Evolutionary conservation across 2,113 vertebrate genomes (phyloP), one percentile per base, ranked within the genome.

Genomic region (Semicossyphus pulcher): DNA sequence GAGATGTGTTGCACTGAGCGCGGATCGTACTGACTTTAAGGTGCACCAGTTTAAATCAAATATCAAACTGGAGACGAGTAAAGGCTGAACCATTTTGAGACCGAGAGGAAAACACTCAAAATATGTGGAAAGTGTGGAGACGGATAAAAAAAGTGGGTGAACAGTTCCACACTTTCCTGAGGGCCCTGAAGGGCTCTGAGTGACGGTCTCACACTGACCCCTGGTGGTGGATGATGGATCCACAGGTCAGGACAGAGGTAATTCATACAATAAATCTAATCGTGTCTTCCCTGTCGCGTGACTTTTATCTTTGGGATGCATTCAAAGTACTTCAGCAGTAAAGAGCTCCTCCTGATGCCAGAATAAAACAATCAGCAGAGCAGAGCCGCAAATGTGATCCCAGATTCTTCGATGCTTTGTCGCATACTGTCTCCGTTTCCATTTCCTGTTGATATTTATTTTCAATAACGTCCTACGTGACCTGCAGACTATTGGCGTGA

Each of bases 141-240:
- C 5, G 45, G 49, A 72, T n/a, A 23, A 20, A 56, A 64, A 49
- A 10, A 51, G 31, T 52, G 14, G 37, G 25, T 28, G 45, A 44
- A 52, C 49, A 48, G 56, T 61, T 76, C 79, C 67, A 85, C 41
- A 47, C 56, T 74, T 78, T 63, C 63, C 81, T 54, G 49, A 47
- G 39, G 72, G 37, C 28, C 49, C 66, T 26, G 41, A 70, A 34
- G 52, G 62, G 51, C 74, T 78, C 45, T 28, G 15, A 68, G 49
- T 41, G 39, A 25, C 0, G 59, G 42, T 60, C 41, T 61, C 15
- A 91, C 49, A 88, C 78, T 91, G 91, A 66, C 78, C 84, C 84
- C 91, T 90, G 62, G 75, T 89, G 90, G 90, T 12, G 14, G 21
- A 3, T 15, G 14, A 8, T 10, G 8, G 16, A 80, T 64, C 36